phyloP scores from a whole-genome alignment of 2,888 invertebrate genomes.

The Trissolcus brochymenae region DNA sequence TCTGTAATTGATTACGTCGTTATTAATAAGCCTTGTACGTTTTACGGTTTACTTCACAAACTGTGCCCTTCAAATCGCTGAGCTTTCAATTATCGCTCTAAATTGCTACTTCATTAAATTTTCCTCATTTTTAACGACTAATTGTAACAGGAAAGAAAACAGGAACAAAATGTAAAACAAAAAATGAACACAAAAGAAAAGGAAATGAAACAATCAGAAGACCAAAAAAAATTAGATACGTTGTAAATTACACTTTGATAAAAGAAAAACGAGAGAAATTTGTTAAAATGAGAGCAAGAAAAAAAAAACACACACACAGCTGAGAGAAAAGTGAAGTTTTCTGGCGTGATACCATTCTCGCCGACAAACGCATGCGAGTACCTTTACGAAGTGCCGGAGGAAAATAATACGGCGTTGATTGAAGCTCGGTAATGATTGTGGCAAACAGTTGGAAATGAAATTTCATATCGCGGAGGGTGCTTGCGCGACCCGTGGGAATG shows the following conservation, averaged over 20 bases:
- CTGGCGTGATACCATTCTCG: background rate
- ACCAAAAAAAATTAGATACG: too few relatives aligned
- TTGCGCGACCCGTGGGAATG: slow-evolving; percentile 67
- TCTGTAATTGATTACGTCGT: slow-evolving; percentile 69
- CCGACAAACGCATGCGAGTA: slow-evolving; percentile 21
- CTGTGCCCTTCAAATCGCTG: slow-evolving; percentile 35
- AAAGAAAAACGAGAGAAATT: background rate
- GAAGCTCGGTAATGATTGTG: slow-evolving; percentile 64
- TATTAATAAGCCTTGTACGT: slow-evolving; percentile 66
- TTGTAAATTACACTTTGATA: too few relatives aligned
- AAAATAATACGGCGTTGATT: slow-evolving; percentile 65
- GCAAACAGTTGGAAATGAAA: slow-evolving; percentile 67
- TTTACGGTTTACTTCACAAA: slow-evolving; percentile 54
- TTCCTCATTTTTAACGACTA: background rate
- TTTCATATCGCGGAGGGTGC: slow-evolving; percentile 62
- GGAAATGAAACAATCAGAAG: background rate
- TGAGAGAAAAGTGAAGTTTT: too few relatives aligned
- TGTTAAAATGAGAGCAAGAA: background rate
- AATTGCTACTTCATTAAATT: slow-evolving; percentile 13
- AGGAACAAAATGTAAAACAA: background rate
- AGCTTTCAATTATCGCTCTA: slow-evolving; percentile 36
- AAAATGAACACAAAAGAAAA: background rate
- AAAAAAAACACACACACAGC: background rate
- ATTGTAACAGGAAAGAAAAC: background rate
- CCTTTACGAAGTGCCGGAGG: slow-evolving; percentile 47